Conservation (phyloP, 1,140 invertebrate genomes). For the Pachypeltis micranthus region DNA sequence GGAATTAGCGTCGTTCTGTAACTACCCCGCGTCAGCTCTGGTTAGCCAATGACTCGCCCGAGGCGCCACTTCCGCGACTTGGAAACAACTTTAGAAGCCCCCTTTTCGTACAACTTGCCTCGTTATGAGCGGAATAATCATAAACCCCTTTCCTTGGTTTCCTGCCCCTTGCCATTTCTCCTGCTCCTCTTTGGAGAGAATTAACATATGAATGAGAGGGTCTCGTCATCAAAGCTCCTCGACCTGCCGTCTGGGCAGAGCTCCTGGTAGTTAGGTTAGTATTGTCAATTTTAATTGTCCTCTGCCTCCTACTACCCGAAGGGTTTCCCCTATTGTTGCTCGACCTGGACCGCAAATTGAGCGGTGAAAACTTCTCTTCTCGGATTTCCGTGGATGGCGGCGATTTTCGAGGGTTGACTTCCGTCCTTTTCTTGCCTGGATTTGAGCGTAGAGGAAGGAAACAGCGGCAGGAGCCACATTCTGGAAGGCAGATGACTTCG, state of each 20-base stretch:
- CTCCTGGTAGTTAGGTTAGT: neutral
- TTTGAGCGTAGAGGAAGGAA: no score
- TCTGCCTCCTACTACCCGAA: neutral
- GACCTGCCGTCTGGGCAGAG: neutral
- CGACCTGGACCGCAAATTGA: neutral
- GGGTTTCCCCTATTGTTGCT: neutral
- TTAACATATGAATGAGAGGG: neutral
- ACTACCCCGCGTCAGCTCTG: no score
- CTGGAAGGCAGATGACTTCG: no score
- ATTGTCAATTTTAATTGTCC: neutral
- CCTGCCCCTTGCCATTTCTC: neutral
- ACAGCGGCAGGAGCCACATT: no score
- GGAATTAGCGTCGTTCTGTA: no score
- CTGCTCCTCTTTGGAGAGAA: no score
- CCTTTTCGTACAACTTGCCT: neutral
- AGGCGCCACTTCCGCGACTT: neutral
- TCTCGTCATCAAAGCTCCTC: neutral
- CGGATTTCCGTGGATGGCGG: neutral
- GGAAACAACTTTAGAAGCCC: neutral
- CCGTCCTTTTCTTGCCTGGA: no score
- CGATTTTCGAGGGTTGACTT: neutral
- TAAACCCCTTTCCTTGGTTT: neutral
- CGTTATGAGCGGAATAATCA: neutral
- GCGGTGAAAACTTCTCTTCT: neutral
- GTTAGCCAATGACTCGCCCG: neutral